Conservation (phyloP, 1,140 invertebrate genomes). For the Popillia japonica region DNA sequence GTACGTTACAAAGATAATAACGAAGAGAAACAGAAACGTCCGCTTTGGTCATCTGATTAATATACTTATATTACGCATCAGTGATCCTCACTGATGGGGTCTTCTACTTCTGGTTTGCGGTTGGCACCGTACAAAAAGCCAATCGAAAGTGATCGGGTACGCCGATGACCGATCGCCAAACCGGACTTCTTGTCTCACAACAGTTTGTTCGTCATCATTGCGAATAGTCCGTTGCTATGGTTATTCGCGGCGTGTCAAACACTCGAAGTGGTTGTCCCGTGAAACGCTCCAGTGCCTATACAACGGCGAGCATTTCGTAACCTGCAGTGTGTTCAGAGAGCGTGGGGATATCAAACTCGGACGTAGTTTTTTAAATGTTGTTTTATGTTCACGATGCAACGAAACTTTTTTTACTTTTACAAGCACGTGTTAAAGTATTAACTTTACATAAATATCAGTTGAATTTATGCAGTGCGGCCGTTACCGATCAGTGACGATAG, state of each 20-base stretch:
- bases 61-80: not conserved
- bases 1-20: not conserved
- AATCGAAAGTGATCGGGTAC: conserved; percentile 30
- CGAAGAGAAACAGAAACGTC: not conserved
- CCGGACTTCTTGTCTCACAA: conserved; percentile 21
- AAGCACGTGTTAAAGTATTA: too few relatives aligned
- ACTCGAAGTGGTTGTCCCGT: conserved; percentile 17
- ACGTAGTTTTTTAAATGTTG: not conserved
- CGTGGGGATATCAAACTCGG: conserved; percentile 3
- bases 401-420: too few relatives aligned
- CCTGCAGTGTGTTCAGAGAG: not conserved
- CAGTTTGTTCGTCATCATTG: conserved; percentile 16
- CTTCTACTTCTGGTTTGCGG: conserved; percentile 12
- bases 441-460: too few relatives aligned
- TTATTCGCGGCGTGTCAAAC: conserved; percentile 28
- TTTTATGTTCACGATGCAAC: not conserved
- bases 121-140: conserved; percentile 9
- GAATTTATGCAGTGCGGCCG: not conserved
- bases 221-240: conserved; percentile 34
- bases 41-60: not conserved
- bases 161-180: conserved; percentile 33
- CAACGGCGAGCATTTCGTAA: conserved; percentile 3
- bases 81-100: not conserved
- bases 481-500: not conserved
- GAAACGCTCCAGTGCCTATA: conserved; percentile 18